Percentiles rank a stretch among this genome's conserved stretches.
Conservation (phyloP, 2,113 vertebrate species). For the Dasypus novemcinctus region DNA sequence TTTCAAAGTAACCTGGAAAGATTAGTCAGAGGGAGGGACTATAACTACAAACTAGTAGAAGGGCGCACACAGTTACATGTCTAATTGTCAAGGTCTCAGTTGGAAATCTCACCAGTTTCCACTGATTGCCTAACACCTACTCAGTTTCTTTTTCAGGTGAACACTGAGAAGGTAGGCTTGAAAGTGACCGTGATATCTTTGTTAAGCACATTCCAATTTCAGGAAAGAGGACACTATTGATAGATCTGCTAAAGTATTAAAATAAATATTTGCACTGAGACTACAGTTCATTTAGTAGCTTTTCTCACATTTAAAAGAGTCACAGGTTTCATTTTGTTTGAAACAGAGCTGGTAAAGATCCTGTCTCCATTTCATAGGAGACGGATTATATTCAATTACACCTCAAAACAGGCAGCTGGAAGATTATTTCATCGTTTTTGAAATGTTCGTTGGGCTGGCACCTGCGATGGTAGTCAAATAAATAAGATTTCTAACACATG, state of each 20-base stretch:
- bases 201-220: neutral
- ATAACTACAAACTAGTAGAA: neutral
- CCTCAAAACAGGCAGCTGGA: neutral
- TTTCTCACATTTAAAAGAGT: conserved; percentile 24
- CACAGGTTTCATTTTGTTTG: neutral
- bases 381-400: neutral
- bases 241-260: conserved; percentile 22
- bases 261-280: conserved; percentile 50
- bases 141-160: neutral
- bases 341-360: neutral
- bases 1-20: conserved; percentile 3
- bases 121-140: neutral
- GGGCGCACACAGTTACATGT: neutral
- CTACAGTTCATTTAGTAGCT: neutral
- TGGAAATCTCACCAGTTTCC: neutral
- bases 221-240: neutral
- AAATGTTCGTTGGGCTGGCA: conserved; percentile 79
- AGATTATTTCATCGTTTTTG: conserved; percentile 76
- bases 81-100: neutral
- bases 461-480: conserved; percentile 96
- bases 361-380: neutral
- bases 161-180: neutral
- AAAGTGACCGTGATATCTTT: neutral
- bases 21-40: neutral
- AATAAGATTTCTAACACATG: conserved; percentile 96